Conservation (phyloP, 2,888 invertebrate genomes). For the Hirtodrosophila alboralis region DNA sequence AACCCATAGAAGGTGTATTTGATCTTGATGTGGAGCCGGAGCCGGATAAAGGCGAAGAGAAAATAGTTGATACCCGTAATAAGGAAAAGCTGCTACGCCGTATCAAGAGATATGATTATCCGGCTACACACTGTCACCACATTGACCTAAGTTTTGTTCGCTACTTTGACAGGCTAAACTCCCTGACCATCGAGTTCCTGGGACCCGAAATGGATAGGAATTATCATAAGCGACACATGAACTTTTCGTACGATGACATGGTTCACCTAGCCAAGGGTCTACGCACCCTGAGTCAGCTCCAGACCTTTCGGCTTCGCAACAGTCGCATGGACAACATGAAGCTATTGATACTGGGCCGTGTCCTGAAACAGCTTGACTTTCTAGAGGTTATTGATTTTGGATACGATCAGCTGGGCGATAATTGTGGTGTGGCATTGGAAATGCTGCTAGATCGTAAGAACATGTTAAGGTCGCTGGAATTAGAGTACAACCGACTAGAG, state of each 20-base stretch:
- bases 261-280: slow-evolving; percentile 67
- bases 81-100: slow-evolving; percentile 44
- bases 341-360: slow-evolving; percentile 56
- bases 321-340: slow-evolving; percentile 77
- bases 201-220: slow-evolving; percentile 65
- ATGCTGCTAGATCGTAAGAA: slow-evolving; percentile 53
- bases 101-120: slow-evolving; percentile 59
- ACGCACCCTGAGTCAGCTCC: slow-evolving; percentile 47
- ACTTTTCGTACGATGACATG: slow-evolving; percentile 78
- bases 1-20: slow-evolving; percentile 38
- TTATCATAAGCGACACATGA: slow-evolving; percentile 71
- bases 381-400: slow-evolving; percentile 77
- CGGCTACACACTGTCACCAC: slow-evolving; percentile 77
- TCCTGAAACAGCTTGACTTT: slow-evolving; percentile 45
- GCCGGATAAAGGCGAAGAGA: slow-evolving; percentile 53
- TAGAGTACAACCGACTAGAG: slow-evolving; percentile 71
- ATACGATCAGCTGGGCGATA: slow-evolving; percentile 70
- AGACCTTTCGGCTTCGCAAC: slow-evolving; percentile 74
- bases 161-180: slow-evolving; percentile 60
- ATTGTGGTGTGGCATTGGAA: slow-evolving; percentile 62
- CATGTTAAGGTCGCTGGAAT: slow-evolving; percentile 60
- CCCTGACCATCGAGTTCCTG: slow-evolving; percentile 73
- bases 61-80: slow-evolving; percentile 61
- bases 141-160: slow-evolving; percentile 74
- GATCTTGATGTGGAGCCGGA: slow-evolving; percentile 58